Evolutionary conservation across 1,140 invertebrate genomes (phyloP), one percentile per base, ranked within the genome.

Genomic region (Brachystomella parvula): DNA sequence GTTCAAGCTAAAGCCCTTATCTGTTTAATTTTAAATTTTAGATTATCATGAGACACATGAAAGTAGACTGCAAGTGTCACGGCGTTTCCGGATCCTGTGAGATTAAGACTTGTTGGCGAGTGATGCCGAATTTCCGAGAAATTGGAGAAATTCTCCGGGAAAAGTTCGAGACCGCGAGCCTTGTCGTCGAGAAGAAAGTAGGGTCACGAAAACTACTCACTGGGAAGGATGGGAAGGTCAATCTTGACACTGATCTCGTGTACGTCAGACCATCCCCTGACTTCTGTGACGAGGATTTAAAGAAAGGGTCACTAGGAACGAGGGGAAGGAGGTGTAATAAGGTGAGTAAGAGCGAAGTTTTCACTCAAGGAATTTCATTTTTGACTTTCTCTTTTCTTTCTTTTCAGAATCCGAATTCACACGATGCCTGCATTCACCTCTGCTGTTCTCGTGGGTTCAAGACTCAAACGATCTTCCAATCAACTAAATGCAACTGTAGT

Each of bases 71-170:
- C 75, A 87, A 86, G 74, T 87, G 85, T 74, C 85, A 86, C 73
- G 85, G 85, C 0, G 84, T 86, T 2, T 85, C 84, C 19, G 85
- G 85, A 3, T 85, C 85, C 2, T 86, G 85, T 73, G 82, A 83
- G 56, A 79, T 86, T 6, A 80, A 83, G 47, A 86, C 85, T 1
- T 87, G 85, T 72, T 87, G 85, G 85, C 76, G 81, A 58, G 83
- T 84, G 3, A 78, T 86, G 67, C 82, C 83, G 47, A 75, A 31
- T 63, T 35, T 74, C 58, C 12, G 49, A 24, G 74, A 80, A 62
- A 79, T 82, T 6, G 80, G 70, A 15, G 49, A 65, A 28, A 61
- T 66, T 15, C 70, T 94, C 29, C 47, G 64, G 59, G 74, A 73
- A 53, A 78, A 77, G 65, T 81, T 78, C 62, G 79, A 81, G 62